These are phyloP conservation scores for Mirza zaza DNA, from an alignment of 2,113 vertebrate species.

Conservation along the genomic window DNA sequence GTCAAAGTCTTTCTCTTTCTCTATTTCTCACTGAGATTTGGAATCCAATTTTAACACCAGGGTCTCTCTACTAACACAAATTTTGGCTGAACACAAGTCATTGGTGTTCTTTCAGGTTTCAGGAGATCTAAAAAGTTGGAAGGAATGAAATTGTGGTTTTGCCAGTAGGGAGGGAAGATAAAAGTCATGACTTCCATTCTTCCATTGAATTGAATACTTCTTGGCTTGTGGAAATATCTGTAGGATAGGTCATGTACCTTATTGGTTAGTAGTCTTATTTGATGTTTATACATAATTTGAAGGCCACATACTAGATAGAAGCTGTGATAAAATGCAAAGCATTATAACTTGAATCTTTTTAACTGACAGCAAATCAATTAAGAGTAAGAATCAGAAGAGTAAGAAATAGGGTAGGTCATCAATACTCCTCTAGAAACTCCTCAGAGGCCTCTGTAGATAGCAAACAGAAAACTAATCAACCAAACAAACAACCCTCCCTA, in stretches of 20 bases:
- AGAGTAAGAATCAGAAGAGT: slow-evolving; percentile 48
- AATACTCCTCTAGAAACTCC: slow-evolving; percentile 56
- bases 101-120: neutral
- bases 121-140: neutral
- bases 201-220: neutral
- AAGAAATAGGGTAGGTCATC: slow-evolving; percentile 50
- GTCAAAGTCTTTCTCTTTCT: neutral
- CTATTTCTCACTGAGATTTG: neutral
- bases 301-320: neutral
- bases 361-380: neutral
- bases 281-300: neutral
- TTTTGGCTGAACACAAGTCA: neutral
- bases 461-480: neutral
- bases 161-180: neutral
- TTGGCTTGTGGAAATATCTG: neutral
- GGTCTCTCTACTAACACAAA: neutral
- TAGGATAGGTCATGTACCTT: neutral
- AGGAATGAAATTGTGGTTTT: neutral
- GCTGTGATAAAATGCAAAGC: neutral
- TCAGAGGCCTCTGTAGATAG: neutral
- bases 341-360: neutral
- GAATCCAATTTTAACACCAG: neutral
- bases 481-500: neutral
- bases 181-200: neutral
- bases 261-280: neutral